Conservation (phyloP, 2,113 vertebrate genomes). For the Mustela nigripes region DNA sequence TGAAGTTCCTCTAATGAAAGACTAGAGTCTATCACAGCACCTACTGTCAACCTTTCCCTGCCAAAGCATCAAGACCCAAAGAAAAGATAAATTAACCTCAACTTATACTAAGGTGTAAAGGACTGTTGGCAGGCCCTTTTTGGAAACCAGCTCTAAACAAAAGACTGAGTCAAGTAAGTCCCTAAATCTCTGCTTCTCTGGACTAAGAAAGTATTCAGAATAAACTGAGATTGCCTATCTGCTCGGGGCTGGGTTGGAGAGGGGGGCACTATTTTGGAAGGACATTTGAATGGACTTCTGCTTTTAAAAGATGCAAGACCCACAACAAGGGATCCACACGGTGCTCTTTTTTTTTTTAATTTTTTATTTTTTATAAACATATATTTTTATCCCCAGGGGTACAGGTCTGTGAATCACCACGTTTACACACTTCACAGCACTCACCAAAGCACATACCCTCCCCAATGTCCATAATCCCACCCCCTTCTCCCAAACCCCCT, state of each 20-base stretch:
- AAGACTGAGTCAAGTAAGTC: slow-evolving; percentile 1
- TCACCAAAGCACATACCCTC: too few relatives aligned
- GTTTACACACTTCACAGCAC: too few relatives aligned
- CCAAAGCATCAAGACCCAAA: neutral
- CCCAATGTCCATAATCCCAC: too few relatives aligned
- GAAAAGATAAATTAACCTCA: slow-evolving; percentile 25
- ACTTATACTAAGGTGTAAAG: neutral
- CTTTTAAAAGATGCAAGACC: neutral
- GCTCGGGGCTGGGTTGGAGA: neutral
- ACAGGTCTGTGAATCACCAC: too few relatives aligned
- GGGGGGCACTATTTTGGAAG: neutral
- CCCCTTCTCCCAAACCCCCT: too few relatives aligned
- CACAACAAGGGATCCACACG: neutral
- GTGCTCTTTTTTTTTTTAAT: neutral
- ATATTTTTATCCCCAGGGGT: too few relatives aligned
- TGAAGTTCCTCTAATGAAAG: neutral
- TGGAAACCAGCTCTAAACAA: neutral
- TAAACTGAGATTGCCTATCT: neutral
- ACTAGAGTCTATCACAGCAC: neutral
- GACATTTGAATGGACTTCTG: neutral
- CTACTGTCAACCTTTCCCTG: neutral
- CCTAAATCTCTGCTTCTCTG: neutral
- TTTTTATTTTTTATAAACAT: too few relatives aligned
- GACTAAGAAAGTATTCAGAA: neutral
- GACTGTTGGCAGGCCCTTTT: neutral